A percentile compares a stretch with the other conserved stretches of the same genome.
Evolutionary conservation across 2,113 vertebrate species (phyloP).

Genomic region (Amblyornis subalaris): DNA sequence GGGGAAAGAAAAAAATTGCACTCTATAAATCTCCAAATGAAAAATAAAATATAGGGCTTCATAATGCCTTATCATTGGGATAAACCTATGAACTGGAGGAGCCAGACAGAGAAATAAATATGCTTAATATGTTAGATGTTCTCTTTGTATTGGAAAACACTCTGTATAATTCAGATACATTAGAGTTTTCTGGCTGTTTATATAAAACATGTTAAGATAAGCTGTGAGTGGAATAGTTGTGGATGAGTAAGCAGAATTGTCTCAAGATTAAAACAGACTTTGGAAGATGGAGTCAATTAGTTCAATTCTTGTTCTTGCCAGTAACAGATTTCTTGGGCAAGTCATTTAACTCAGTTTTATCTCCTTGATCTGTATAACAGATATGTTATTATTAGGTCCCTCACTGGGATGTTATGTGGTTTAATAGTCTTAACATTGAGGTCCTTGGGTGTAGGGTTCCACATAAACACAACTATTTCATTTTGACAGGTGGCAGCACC

Average conservation of each 20-base stretch:
- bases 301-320: neutral
- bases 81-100: conserved; percentile 3
- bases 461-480: conserved; percentile 3
- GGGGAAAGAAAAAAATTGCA: conserved; percentile 27
- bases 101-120: conserved; percentile 23
- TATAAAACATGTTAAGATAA: neutral
- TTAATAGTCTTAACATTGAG: conserved; percentile 4
- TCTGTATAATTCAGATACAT: neutral
- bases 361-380: conserved; percentile 24
- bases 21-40: conserved; percentile 50
- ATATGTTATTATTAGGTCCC: conserved; percentile 19
- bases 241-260: neutral
- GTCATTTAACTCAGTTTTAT: conserved; percentile 36
- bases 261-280: neutral
- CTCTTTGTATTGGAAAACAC: conserved; percentile 15
- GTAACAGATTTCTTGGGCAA: conserved; percentile 22
- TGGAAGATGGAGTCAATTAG: conserved; percentile 6
- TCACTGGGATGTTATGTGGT: neutral
- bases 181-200: neutral
- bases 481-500: neutral
- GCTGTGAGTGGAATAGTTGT: neutral
- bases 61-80: neutral
- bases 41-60: conserved; percentile 40
- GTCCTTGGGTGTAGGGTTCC: neutral
- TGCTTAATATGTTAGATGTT: neutral